Evolutionary conservation across 2,888 invertebrate species (phyloP), one percentile per base, ranked within the genome.

Genomic region (Acleris sparsana): DNA sequence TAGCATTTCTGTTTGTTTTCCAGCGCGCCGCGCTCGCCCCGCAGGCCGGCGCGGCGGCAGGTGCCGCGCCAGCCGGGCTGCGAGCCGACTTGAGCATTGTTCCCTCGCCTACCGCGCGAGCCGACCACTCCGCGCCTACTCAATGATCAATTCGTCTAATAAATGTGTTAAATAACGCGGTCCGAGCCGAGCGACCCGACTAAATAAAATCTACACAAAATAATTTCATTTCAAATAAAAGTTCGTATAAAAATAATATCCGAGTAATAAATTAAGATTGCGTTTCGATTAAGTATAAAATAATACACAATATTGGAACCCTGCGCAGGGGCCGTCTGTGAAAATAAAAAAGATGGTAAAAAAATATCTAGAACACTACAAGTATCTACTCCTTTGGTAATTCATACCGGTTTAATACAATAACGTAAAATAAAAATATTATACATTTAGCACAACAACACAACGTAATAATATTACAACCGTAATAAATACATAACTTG

Each of bases 331-430:
- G 67, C 70, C 70, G 70, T 73, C 65, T 71, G 73, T 72, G 75
- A 73, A 78, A 71, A 73, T 73, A 72, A 70, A 69, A 76, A 74
- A 75, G 73, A 72, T 75, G 76, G 73, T 77, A 78, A 83, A 83
- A 80, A 85, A 84, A 85, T 82, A 85, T 86, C 83, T 86, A 89
- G 85, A 87, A 81, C 76, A 82, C 87, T 87, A 90, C 83, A 83
- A 83, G 85, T 88, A 90, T 80, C 88, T 88, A 88, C 84, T 81
- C 87, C 91, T 92, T 92, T 92, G 92, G 92, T 91, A 89, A 89
- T 86, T 82, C 81, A 85, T 89, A 92, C 92, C 92, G 91, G 89
- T 86, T 87, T 86, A 83, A 81, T 80, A 82, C 76, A 80, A 82
- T 82, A 87, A 89, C 81, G 78, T 78, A 80, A 80, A 85, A 84